Base-by-base conservation (phyloP, 1,140 invertebrate genomes). In the Ectropis grisescens region DNA sequence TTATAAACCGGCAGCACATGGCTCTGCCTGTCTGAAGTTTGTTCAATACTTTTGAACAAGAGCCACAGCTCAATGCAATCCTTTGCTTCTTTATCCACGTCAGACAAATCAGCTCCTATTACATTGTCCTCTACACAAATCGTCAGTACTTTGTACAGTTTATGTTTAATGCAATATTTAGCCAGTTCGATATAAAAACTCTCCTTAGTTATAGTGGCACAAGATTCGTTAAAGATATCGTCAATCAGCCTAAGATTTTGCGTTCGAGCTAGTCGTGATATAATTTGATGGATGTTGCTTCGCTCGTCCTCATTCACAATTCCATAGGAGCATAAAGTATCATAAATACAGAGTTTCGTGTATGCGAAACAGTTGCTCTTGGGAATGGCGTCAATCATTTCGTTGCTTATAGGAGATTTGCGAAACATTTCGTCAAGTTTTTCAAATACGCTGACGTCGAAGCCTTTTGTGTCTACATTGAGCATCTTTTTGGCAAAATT, bases 331-430 rank as follows among this genome's bases (percentile, higher is more conserved):
- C 74, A 74, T 2, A 86, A 50, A 28, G 84, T 83, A 42, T 85
- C 83, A 47, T 85, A 82, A 38, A 85, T 64, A 41, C 82, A 76
- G 64, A 86, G 62, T 58, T 85, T 86, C 6, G 82, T 74, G 24
- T 84, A 82, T 35, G 49, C 46, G 56, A 82, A 84, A 43, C 79
- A 85, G 44, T 76, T 62, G 26, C 76, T 82, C 8, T 58, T 64
- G 12, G 81, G 60, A 34, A 86, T 70, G 26, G 30, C 58, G 19
- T 82, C 62, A 37, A 89, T 76, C 87, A 90, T 89, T 32, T 87
- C 74, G 14, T 83, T 37, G 3, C 78, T 84, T 28, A 90, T 86
- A 26, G 83, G 46, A 60, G 85, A 84, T 34, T 79, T 79, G 16
- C 71, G 58, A 56, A 89, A 85, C 24, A 83, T 61, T 11, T 66